phyloP scores from a whole-genome alignment of 1,140 invertebrate species.

The Chymomyza costata region DNA sequence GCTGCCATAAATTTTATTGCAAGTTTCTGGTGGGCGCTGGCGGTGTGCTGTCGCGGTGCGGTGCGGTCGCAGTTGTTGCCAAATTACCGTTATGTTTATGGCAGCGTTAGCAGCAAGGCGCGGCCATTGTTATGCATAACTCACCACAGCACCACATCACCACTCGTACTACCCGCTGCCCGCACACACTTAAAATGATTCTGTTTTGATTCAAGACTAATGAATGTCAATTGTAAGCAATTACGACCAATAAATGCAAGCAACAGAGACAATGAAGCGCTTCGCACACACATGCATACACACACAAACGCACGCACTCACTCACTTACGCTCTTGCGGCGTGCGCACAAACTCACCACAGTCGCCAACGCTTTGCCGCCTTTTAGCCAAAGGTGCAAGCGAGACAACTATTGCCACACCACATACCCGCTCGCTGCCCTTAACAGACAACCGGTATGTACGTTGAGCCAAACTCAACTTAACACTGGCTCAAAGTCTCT shows the following conservation, averaged over 20 bases:
- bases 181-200: background rate
- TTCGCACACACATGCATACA: conserved; percentile 12
- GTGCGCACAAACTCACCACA: conserved; percentile 42
- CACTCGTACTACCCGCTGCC: background rate
- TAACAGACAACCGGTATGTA: no score
- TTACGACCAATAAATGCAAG: conserved; percentile 74
- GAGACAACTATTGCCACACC: no score
- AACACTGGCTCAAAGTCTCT: no score
- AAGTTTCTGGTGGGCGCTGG: background rate
- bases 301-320: conserved; percentile 13
- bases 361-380: background rate
- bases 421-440: no score
- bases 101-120: conserved; percentile 4
- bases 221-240: conserved; percentile 75
- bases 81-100: conserved; percentile 24
- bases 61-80: conserved; percentile 15
- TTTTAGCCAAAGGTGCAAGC: conserved; percentile 34
- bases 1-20: conserved; percentile 46
- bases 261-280: no score
- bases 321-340: conserved; percentile 15
- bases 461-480: no score
- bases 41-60: background rate
- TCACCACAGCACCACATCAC: conserved; percentile 21
- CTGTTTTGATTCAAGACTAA: conserved; percentile 64
- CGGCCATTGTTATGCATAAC: conserved; percentile 31